Evolutionary conservation across 2,113 vertebrate genomes (phyloP).

Genomic region (Pelobates fuscus): DNA sequence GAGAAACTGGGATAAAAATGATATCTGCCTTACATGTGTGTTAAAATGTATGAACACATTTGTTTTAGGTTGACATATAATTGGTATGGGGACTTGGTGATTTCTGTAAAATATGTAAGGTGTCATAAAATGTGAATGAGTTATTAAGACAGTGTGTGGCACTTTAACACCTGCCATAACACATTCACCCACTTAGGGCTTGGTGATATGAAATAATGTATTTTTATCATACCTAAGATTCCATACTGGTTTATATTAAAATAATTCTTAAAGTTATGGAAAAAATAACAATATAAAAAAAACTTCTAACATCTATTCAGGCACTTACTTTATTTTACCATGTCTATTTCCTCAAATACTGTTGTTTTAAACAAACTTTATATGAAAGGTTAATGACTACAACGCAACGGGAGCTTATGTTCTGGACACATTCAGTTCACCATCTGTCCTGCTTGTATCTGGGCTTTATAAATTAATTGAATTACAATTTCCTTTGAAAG

Average conservation of each 20-base stretch:
- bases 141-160: constrained; percentile 44
- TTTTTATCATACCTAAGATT: neutral
- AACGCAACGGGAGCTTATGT: too few species aligned
- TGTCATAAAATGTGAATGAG: constrained; percentile 41
- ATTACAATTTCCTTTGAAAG: too few species aligned
- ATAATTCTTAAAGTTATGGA: too few species aligned
- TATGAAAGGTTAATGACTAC: too few species aligned
- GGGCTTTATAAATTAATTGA: too few species aligned
- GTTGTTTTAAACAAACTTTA: too few species aligned
- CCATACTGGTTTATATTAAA: neutral
- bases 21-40: constrained; percentile 26
- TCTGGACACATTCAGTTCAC: too few species aligned
- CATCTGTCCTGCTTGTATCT: too few species aligned
- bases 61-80: constrained; percentile 34
- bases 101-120: constrained; percentile 37
- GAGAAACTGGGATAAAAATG: constrained; percentile 17
- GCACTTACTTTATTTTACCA: too few species aligned
- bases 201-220: constrained; percentile 10
- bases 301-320: too few species aligned
- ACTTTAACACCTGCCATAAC: constrained; percentile 45
- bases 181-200: constrained; percentile 34
- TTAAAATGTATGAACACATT: constrained; percentile 38
- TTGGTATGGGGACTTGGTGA: constrained; percentile 21
- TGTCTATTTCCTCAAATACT: too few species aligned
- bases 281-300: too few species aligned